phyloP scores from a whole-genome alignment of 2,888 invertebrate genomes.

The Unio pictorum region DNA sequence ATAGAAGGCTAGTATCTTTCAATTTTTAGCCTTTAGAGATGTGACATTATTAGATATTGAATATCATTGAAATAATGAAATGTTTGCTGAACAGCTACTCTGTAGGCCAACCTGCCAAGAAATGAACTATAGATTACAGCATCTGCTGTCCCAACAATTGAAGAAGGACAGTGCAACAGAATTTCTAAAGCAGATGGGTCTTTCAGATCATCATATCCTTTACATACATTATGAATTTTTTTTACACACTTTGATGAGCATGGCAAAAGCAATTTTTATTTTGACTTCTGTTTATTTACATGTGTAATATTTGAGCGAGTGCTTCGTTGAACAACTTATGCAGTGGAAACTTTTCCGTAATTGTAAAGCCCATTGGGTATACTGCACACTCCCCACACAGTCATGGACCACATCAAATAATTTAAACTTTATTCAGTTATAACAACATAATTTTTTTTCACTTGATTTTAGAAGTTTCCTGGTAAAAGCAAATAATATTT shows the following conservation, averaged over 20 bases:
- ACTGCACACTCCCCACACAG: too few relatives aligned
- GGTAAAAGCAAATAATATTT: too few relatives aligned
- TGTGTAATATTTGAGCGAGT: neutral
- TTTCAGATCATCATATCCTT: slow-evolving; percentile 42
- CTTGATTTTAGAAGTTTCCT: too few relatives aligned
- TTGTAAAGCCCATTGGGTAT: too few relatives aligned
- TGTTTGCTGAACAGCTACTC: slow-evolving; percentile 17
- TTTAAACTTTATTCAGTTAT: too few relatives aligned
- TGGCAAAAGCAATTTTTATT: neutral
- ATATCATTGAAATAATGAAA: neutral
- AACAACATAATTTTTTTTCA: too few relatives aligned
- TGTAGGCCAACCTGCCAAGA: slow-evolving; percentile 34
- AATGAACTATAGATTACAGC: slow-evolving; percentile 18
- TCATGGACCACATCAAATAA: too few relatives aligned
- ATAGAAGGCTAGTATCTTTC: too few relatives aligned
- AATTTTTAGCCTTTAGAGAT: too few relatives aligned
- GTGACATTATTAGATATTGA: neutral
- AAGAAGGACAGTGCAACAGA: slow-evolving; percentile 12
- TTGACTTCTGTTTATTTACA: neutral
- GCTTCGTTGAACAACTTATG: neutral
- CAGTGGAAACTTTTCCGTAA: too few relatives aligned
- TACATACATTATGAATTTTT: neutral
- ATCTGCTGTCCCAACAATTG: slow-evolving; percentile 20
- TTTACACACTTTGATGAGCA: neutral
- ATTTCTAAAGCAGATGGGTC: slow-evolving; percentile 25